Evolutionary conservation across 2,113 vertebrate genomes (phyloP).

Genomic region (Rhabdornis inornatus): DNA sequence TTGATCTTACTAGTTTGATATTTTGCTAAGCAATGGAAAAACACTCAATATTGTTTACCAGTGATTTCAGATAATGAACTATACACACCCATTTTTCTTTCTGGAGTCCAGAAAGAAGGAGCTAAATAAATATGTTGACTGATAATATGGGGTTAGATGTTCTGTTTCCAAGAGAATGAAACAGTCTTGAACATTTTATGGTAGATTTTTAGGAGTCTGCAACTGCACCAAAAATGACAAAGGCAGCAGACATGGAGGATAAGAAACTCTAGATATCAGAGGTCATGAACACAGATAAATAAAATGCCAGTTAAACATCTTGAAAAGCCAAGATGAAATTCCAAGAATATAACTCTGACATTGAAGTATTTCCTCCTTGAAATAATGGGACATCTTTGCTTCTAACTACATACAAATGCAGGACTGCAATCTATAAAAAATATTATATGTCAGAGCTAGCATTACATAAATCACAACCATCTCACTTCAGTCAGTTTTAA

Average conservation of each 20-base stretch:
- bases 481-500: not conserved
- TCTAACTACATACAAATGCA: not conserved
- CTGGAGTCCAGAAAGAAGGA: not conserved
- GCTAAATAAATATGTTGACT: not conserved
- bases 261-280: not conserved
- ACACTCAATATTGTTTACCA: not conserved
- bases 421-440: not conserved
- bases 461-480: slow-evolving; percentile 1
- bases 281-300: not conserved
- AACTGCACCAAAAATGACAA: not conserved
- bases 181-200: not conserved
- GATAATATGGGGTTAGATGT: not conserved
- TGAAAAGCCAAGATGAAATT: not conserved
- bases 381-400: not conserved
- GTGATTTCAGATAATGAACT: not conserved
- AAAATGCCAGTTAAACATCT: not conserved
- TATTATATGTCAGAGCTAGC: not conserved
- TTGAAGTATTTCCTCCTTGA: not conserved
- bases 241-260: not conserved
- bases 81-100: not conserved
- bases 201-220: not conserved
- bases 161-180: slow-evolving; percentile 16
- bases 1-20: not conserved
- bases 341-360: not conserved
- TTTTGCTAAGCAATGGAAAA: not conserved